Evolutionary conservation across 2,888 invertebrate genomes (phyloP).

Genomic region (Octodonta nipae): DNA sequence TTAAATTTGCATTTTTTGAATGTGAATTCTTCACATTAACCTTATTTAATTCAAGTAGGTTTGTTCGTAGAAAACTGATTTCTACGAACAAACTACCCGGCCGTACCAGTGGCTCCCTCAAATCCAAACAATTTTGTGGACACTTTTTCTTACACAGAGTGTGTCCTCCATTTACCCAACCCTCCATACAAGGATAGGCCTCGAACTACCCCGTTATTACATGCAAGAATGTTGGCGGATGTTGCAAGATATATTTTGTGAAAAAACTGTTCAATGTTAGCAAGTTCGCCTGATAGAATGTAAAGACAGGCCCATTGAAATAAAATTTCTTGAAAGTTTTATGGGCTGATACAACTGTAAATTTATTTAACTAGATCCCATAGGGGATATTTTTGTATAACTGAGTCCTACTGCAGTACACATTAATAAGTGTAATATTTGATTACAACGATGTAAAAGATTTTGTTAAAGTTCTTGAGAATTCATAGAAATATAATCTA

Average conservation of each 20-base stretch:
- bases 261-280: slow-evolving; percentile 4
- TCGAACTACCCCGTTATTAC: too few species aligned
- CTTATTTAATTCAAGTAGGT: too few species aligned
- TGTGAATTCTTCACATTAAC: too few species aligned
- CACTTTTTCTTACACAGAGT: too few species aligned
- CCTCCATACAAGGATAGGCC: too few species aligned
- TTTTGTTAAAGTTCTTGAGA: neutral
- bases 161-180: too few species aligned
- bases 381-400: slow-evolving; percentile 7
- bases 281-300: slow-evolving; percentile 8
- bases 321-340: slow-evolving; percentile 11
- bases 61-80: too few species aligned
- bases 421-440: slow-evolving; percentile 1
- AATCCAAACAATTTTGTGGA: too few species aligned
- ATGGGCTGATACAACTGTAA: slow-evolving; percentile 13
- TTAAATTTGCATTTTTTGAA: too few species aligned
- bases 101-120: too few species aligned
- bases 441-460: neutral
- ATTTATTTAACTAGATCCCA: slow-evolving; percentile 8
- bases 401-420: slow-evolving; percentile 2
- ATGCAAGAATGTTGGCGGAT: slow-evolving; percentile 4
- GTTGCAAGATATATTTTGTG: slow-evolving; percentile 3
- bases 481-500: neutral
- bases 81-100: too few species aligned
- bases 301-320: slow-evolving; percentile 10